Evolutionary conservation across 35 echinoderm and acorn worm genomes (phyloP).

Genomic region (Strongylocentrotus purpuratus): DNA sequence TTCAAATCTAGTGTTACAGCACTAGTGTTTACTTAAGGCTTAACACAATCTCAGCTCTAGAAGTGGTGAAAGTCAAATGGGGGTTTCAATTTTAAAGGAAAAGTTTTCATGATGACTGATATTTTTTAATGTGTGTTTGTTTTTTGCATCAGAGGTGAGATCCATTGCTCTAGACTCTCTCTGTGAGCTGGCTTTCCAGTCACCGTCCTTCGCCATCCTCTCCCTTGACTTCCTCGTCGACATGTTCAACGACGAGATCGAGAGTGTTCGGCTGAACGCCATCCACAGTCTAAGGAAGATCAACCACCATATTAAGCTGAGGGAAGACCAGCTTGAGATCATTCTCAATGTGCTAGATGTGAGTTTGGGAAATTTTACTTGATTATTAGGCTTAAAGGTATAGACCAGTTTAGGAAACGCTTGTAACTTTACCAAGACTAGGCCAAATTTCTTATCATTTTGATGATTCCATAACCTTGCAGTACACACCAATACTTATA

Average conservation of each 20-base stretch:
- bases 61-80: no score
- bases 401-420: no score
- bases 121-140: neutral
- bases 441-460: no score
- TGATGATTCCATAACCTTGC: no score
- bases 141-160: slow-evolving; percentile 73
- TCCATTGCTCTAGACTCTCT: slow-evolving; percentile 89
- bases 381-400: no score
- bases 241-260: slow-evolving; percentile 99
- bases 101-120: no score
- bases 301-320: slow-evolving; percentile 79
- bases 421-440: no score
- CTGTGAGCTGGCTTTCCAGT: slow-evolving; percentile 93
- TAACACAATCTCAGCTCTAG: no score
- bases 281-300: slow-evolving; percentile 89
- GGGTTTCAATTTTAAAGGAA: no score
- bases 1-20: no score
- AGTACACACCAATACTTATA: no score
- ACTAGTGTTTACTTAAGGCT: no score
- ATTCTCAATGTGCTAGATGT: slow-evolving; percentile 96
- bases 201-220: slow-evolving; percentile 79
- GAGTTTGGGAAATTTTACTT: slow-evolving; percentile 28
- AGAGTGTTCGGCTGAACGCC: slow-evolving; percentile 92
- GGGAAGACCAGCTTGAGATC: slow-evolving; percentile 97
- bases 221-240: slow-evolving; percentile 97